Conservation (phyloP, 2,888 invertebrate genomes). For the Drosophila mayaguana region DNA sequence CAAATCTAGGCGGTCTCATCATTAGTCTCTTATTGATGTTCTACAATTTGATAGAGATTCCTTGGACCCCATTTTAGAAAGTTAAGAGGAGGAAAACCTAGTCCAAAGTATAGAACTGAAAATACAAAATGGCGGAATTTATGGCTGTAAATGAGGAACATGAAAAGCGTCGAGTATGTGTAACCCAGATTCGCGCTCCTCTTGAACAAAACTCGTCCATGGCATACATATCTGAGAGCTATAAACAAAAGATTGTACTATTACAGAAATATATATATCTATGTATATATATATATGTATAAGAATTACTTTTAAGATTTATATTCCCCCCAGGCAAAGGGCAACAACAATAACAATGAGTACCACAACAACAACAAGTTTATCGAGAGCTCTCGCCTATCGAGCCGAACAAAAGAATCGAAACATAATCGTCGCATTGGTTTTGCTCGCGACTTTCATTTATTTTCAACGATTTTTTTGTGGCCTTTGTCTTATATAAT, state of each 20-base stretch:
- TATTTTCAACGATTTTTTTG: constrained; percentile 15
- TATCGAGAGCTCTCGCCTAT: constrained; percentile 20
- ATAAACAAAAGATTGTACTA: constrained; percentile 24
- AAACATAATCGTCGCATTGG: constrained; percentile 48
- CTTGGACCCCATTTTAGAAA: too few relatives aligned
- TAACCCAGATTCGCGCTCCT: background rate
- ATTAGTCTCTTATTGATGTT: too few relatives aligned
- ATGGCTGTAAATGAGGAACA: background rate
- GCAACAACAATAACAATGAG: constrained; percentile 17
- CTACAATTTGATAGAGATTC: too few relatives aligned
- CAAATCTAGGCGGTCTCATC: too few relatives aligned
- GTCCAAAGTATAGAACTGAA: too few relatives aligned
- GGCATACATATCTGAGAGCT: background rate
- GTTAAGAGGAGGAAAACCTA: background rate
- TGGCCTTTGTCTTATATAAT: constrained; percentile 24
- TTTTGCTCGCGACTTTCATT: constrained; percentile 36
- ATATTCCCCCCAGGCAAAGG: background rate
- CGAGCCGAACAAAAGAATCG: constrained; percentile 28
- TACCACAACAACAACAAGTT: constrained; percentile 9
- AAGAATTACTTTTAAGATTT: constrained; percentile 7
- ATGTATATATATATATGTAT: background rate
- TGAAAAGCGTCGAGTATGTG: background rate
- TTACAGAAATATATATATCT: constrained; percentile 22
- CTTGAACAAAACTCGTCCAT: background rate
- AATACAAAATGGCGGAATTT: background rate